These are phyloP conservation scores for Cyclophora albipunctata DNA, from an alignment of 2,888 invertebrate genomes.

Conservation along the genomic window DNA sequence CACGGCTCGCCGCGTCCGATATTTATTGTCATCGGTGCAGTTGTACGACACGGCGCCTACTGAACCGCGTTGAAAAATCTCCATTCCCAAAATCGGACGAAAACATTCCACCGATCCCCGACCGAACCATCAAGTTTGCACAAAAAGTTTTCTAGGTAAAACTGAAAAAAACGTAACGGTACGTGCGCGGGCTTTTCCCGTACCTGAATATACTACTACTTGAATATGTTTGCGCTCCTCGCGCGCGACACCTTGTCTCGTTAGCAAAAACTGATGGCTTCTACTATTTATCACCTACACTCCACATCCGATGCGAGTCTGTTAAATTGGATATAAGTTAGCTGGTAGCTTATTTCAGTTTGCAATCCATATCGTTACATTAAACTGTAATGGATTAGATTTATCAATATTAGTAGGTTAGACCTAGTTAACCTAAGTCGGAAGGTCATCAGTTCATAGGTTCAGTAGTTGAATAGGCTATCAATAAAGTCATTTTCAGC, in stretches of 20 bases:
- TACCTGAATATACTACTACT: slow-evolving; percentile 42
- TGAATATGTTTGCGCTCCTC: slow-evolving; percentile 49
- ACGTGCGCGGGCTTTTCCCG: slow-evolving; percentile 36
- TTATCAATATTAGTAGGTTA: too few species aligned
- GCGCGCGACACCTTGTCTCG: slow-evolving; percentile 65
- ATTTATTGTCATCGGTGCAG: slow-evolving; percentile 76
- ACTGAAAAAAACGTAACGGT: slow-evolving; percentile 32
- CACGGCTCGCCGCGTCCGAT: slow-evolving; percentile 72
- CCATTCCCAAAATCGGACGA: slow-evolving; percentile 63
- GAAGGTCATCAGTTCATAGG: not conserved
- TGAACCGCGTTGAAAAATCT: slow-evolving; percentile 72
- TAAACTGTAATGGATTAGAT: too few species aligned
- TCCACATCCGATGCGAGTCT: slow-evolving; percentile 49
- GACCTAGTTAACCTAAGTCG: not conserved
- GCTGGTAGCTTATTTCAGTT: too few species aligned
- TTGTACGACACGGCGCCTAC: slow-evolving; percentile 72
- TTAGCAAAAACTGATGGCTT: slow-evolving; percentile 67
- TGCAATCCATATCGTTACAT: too few species aligned
- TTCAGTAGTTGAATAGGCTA: slow-evolving; percentile 36
- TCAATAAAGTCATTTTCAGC: slow-evolving; percentile 57
- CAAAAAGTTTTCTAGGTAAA: slow-evolving; percentile 31
- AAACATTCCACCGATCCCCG: slow-evolving; percentile 55
- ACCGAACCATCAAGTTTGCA: slow-evolving; percentile 40
- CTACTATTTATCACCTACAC: slow-evolving; percentile 68
- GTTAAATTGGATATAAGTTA: slow-evolving; percentile 29